Evolutionary conservation across 1,140 invertebrate species (phyloP).

Genomic region (Halyomorpha halys): DNA sequence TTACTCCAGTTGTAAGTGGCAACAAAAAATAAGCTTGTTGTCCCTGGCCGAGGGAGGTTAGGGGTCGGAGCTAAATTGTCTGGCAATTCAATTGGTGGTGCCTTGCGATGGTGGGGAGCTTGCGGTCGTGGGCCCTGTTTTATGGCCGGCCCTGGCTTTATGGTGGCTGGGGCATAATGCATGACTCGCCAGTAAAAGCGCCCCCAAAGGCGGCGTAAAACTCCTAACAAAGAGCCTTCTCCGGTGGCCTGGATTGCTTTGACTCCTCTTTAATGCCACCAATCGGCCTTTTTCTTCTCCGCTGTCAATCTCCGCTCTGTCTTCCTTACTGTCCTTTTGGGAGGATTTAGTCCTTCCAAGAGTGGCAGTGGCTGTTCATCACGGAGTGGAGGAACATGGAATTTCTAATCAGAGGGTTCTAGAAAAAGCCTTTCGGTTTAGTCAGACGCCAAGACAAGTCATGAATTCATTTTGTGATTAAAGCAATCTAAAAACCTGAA

Average conservation of each 20-base stretch:
- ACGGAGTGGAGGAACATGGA: too few relatives aligned
- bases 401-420: too few relatives aligned
- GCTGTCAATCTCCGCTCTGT: not conserved
- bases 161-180: not conserved
- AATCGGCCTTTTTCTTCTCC: not conserved
- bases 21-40: conserved; percentile 9
- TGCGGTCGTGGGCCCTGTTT: not conserved
- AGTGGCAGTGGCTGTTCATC: not conserved
- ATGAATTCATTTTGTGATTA: too few relatives aligned
- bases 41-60: not conserved
- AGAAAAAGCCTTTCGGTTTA: too few relatives aligned
- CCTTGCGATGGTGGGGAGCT: not conserved
- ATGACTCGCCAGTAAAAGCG: conserved; percentile 1
- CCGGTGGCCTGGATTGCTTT: conserved; percentile 2
- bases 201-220: conserved; percentile 11
- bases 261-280: conserved; percentile 5
- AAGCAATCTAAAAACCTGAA: too few relatives aligned
- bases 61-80: not conserved
- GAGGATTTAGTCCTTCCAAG: not conserved
- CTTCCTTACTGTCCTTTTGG: not conserved
- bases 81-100: conserved; percentile 2
- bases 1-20: not conserved
- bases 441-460: too few relatives aligned
- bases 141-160: not conserved
- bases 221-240: not conserved